phyloP scores from a whole-genome alignment of 2,113 vertebrate species.

The Lagopus leucura region DNA sequence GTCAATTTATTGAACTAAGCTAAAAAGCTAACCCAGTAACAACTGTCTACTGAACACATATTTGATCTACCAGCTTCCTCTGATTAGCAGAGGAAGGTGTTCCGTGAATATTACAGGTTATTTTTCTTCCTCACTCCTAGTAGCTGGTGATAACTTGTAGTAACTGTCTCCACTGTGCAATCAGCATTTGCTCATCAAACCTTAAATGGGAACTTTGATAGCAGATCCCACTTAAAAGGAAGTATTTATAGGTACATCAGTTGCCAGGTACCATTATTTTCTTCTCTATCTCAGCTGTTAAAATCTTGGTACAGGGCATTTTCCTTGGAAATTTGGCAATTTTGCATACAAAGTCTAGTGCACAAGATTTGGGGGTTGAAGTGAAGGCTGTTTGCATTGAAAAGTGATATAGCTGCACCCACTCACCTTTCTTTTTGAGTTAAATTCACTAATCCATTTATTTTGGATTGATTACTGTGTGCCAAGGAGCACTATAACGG shows the following conservation, averaged over 20 bases:
- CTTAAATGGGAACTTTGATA: slow-evolving; percentile 51
- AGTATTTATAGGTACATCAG: slow-evolving; percentile 14
- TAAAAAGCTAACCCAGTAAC: slow-evolving; percentile 56
- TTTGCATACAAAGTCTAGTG: not conserved
- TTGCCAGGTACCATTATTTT: slow-evolving; percentile 24
- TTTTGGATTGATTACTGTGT: not conserved
- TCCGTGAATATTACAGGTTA: slow-evolving; percentile 16
- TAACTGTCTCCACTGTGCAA: slow-evolving; percentile 52
- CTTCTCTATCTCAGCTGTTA: slow-evolving; percentile 19
- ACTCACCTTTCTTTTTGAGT: not conserved
- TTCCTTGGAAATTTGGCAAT: slow-evolving; percentile 21
- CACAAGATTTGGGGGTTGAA: not conserved
- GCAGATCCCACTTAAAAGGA: slow-evolving; percentile 30
- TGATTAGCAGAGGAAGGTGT: slow-evolving; percentile 47
- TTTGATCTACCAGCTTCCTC: slow-evolving; percentile 65
- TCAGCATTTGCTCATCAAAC: slow-evolving; percentile 47
- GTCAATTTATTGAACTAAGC: slow-evolving; percentile 62
- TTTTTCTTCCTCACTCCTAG: slow-evolving; percentile 18
- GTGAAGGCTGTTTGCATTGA: not conserved
- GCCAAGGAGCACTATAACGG: not conserved
- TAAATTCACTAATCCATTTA: not conserved
- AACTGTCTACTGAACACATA: slow-evolving; percentile 52
- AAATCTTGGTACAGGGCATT: not conserved
- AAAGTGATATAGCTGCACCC: not conserved
- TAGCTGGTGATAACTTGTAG: slow-evolving; percentile 12